A percentile compares a stretch with the other conserved stretches of the same genome.
Conservation (phyloP, 2,888 invertebrate genomes). For the Trichopoda pennipes region DNA sequence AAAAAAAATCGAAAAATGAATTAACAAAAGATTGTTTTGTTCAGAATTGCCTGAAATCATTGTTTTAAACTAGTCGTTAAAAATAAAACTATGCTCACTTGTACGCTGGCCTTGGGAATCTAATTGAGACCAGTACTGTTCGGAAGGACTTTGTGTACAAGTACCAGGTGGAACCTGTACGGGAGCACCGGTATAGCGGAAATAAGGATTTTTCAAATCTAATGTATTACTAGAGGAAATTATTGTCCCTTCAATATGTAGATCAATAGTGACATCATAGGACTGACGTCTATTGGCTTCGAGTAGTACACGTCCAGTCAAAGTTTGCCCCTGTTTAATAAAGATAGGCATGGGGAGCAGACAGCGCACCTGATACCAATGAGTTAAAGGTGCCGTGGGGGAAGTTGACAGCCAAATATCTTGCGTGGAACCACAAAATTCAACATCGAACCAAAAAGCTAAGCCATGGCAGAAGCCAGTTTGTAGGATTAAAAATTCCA, state of each 20-base stretch:
- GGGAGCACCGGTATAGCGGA: conserved; percentile 96
- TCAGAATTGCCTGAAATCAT: conserved; percentile 45
- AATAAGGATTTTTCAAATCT: conserved; percentile 99
- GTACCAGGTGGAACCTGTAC: conserved; percentile 96
- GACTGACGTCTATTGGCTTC: conserved; percentile 98
- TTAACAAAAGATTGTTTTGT: conserved; percentile 12
- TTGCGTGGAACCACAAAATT: conserved; percentile 94
- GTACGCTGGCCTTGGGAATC: conserved; percentile 84
- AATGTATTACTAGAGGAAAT: conserved; percentile 93
- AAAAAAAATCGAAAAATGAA: conserved; percentile 72
- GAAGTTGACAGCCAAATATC: conserved; percentile 98
- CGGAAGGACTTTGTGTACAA: conserved; percentile 94
- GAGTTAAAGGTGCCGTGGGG: conserved; percentile 98
- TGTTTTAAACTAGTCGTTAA: conserved; percentile 60
- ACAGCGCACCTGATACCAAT: conserved; percentile 99
- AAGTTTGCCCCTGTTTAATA: conserved; percentile 94
- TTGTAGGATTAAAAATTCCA: conserved; percentile 94
- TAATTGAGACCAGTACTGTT: conserved; percentile 93
- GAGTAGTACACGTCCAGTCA: conserved; percentile 93
- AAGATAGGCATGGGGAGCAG: conserved; percentile 95
- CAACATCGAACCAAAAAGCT: conserved; percentile 99
- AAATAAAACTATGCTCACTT: conserved; percentile 67
- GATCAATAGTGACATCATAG: conserved; percentile 98
- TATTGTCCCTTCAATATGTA: conserved; percentile 93
- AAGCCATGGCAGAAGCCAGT: conserved; percentile 97